Evolutionary conservation across 2,888 invertebrate genomes (phyloP), one percentile per base, ranked within the genome.

Genomic region (Drosophila bunnanda): DNA sequence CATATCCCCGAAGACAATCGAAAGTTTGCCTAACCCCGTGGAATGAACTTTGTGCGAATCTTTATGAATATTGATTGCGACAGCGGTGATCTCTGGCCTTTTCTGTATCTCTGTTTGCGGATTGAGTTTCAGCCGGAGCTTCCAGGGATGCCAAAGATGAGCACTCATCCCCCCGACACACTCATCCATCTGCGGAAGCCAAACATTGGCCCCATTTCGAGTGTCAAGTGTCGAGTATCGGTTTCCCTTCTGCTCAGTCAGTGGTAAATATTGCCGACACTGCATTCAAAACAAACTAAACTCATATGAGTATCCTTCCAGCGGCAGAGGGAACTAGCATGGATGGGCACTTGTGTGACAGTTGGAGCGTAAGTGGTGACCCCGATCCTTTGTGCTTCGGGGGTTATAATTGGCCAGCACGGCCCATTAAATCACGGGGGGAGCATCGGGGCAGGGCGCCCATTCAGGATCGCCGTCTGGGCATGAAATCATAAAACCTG

Each of bases 401-500:
- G 50, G 46, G 28, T n/a, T 30, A 66, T 85, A 82, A 85, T 88
- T 82, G 82, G 80, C 61, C 56, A 38, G 50, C 73, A 80, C 70
- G 82, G 66, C 73, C 86, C 86, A 82, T 88, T 85, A 82, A 85
- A 48, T 88, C 65, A 44, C 48, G 58, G 68, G 66, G 60, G 46
- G 64, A 52, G 43, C 44, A 43, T 55, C 56, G 10, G 20, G 13
- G 17, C 10, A 12, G 41, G 20, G 44, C 68, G 1, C 52, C 6
- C 20, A 48, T 43, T 22, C 39, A 20, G 39, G 28, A 32, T 36
- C 57, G 22, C 17, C n/a, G 34, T 22, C 41, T 22, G 34, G 9
- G 57, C 56, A 43, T 60, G 52, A 60, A 71, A 46, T 61, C 61
- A 39, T 71, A 59, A 60, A 71, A 60, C 65, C 59, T 55, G 43